Conservation (phyloP, 2,797 vertebrate species). For the Tadarida brasiliensis region DNA sequence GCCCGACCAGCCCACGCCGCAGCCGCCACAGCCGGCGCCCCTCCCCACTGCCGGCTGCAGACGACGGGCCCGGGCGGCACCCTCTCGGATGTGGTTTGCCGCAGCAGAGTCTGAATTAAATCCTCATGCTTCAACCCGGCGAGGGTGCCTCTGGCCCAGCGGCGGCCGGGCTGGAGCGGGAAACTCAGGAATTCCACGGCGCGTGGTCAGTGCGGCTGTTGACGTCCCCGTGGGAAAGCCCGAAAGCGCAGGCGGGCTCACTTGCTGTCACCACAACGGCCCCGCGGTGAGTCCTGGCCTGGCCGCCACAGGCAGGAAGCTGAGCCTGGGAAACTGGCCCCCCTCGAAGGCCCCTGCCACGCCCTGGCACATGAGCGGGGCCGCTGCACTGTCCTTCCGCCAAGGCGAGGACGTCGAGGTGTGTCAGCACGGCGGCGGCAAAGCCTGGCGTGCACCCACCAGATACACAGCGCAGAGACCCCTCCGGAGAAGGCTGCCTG, state of each 20-base stretch:
- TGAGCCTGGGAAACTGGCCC: conserved; percentile 50
- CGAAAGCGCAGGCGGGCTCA: conserved; percentile 28
- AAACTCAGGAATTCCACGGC: not conserved
- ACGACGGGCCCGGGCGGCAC: rapidly evolving
- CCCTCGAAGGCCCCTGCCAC: conserved; percentile 20
- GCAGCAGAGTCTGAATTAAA: not conserved
- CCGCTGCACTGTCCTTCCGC: conserved; percentile 77
- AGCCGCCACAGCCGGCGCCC: not conserved
- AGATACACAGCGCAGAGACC: conserved; percentile 80
- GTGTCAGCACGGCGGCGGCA: conserved; percentile 62
- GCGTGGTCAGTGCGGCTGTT: conserved; percentile 39
- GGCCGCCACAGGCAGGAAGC: conserved; percentile 17
- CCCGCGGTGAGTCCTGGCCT: not conserved
- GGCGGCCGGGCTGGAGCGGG: not conserved
- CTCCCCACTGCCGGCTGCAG: not conserved
- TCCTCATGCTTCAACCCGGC: not conserved
- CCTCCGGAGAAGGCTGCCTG: conserved; percentile 72
- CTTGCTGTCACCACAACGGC: not conserved
- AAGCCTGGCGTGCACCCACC: conserved; percentile 79
- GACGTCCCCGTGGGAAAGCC: not conserved
- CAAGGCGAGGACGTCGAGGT: conserved; percentile 81
- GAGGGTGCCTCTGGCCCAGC: not conserved
- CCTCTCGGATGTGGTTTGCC: not conserved
- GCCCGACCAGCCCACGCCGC: not conserved
- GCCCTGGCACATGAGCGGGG: conserved; percentile 72